Conservation (phyloP, 2,797 vertebrate genomes). For the Spheniscus humboldti region DNA sequence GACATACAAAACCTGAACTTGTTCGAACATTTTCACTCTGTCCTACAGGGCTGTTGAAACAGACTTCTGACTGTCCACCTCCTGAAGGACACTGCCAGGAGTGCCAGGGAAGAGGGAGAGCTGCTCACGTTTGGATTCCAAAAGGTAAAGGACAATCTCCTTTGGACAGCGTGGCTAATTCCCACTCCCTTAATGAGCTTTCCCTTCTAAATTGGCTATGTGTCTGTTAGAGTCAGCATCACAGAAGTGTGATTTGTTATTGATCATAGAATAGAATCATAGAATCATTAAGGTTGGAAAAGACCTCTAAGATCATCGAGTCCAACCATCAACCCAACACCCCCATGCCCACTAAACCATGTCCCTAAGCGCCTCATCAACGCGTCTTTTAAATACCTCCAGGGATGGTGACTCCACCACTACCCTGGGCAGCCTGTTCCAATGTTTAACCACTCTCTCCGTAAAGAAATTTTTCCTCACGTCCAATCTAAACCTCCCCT, state of each 20-base stretch:
- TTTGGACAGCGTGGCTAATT: not conserved
- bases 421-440: too few relatives aligned
- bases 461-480: too few relatives aligned
- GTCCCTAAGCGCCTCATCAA: too few relatives aligned
- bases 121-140: not conserved
- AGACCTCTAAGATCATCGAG: too few relatives aligned
- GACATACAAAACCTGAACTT: not conserved
- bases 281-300: too few relatives aligned
- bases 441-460: too few relatives aligned
- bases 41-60: not conserved
- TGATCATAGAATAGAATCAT: too few relatives aligned
- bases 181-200: not conserved
- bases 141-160: not conserved
- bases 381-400: too few relatives aligned
- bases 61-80: not conserved
- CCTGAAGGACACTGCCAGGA: not conserved
- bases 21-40: not conserved
- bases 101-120: not conserved
- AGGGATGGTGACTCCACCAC: too few relatives aligned
- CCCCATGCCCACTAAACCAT: too few relatives aligned
- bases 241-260: not conserved
- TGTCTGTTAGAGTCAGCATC: not conserved
- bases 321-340: too few relatives aligned
- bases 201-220: not conserved
- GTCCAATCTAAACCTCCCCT: too few relatives aligned